phyloP scores from a whole-genome alignment of 2,888 invertebrate species.

The Oligia latruncula region DNA sequence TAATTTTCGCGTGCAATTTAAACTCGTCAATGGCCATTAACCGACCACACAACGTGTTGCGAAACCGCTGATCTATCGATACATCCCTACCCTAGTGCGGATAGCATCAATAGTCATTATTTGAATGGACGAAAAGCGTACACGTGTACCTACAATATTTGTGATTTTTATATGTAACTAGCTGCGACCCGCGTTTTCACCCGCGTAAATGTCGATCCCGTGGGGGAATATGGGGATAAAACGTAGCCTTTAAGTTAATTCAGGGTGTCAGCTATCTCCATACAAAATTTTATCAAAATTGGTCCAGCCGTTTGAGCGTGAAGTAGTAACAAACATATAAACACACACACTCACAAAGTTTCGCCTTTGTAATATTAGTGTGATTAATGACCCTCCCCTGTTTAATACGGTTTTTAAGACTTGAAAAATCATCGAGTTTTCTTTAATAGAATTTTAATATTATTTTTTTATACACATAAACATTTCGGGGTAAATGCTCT shows the following conservation, averaged over 20 bases:
- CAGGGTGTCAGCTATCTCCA: too few relatives aligned
- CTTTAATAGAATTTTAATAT: neutral
- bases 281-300: too few relatives aligned
- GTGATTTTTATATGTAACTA: neutral
- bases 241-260: too few relatives aligned
- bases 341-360: too few relatives aligned
- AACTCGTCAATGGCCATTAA: conserved; percentile 46
- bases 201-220: too few relatives aligned
- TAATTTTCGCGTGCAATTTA: conserved; percentile 45
- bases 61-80: conserved; percentile 49
- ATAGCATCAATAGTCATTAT: neutral
- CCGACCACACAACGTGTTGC: conserved; percentile 56
- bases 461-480: too few relatives aligned
- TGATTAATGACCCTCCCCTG: neutral
- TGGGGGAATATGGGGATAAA: too few relatives aligned
- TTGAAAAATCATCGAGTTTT: neutral
- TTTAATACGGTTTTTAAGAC: neutral
- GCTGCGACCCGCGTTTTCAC: too few relatives aligned
- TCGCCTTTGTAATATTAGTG: too few relatives aligned
- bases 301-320: too few relatives aligned
- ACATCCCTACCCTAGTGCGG: conserved; percentile 7
- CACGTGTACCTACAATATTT: neutral
- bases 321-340: too few relatives aligned
- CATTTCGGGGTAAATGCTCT: too few relatives aligned
- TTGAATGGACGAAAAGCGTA: neutral